A percentile compares a stretch with the other conserved stretches of the same genome.
Conservation (phyloP, 2,797 vertebrate species). For the Malurus splendens region DNA sequence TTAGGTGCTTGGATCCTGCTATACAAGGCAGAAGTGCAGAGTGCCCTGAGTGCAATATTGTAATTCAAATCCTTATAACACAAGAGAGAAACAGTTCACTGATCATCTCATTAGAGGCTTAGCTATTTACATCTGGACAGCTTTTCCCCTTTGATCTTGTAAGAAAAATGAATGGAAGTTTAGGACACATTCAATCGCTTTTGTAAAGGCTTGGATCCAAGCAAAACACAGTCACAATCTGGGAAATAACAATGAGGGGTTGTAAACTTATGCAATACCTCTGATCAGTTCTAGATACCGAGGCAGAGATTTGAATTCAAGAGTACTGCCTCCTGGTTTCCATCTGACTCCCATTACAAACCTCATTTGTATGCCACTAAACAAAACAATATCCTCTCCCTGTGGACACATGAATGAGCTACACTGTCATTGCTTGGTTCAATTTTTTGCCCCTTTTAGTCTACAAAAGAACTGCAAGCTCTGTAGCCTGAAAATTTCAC, state of each 20-base stretch:
- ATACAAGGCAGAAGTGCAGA: background rate
- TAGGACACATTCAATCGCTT: background rate
- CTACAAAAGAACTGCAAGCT: background rate
- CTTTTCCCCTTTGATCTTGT: slow-evolving; percentile 51
- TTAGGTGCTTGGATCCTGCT: slow-evolving; percentile 4
- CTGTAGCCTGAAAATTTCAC: background rate
- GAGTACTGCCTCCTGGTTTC: slow-evolving; percentile 9
- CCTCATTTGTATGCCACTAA: background rate
- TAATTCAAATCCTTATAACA: background rate
- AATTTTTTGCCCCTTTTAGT: background rate
- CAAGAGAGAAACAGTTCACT: slow-evolving; percentile 4
- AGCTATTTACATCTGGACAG: slow-evolving; percentile 44
- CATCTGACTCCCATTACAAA: slow-evolving; percentile 11
- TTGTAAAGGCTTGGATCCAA: slow-evolving; percentile 26
- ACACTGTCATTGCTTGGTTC: background rate
- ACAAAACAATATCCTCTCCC: slow-evolving; percentile 7
- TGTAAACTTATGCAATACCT: slow-evolving; percentile 1
- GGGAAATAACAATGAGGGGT: slow-evolving; percentile 3
- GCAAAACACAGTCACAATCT: slow-evolving; percentile 4
- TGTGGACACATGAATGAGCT: background rate
- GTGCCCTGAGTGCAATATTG: background rate
- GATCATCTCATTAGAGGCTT: slow-evolving; percentile 7
- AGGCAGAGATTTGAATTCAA: background rate
- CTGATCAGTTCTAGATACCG: background rate
- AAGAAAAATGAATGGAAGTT: slow-evolving; percentile 22